These are phyloP conservation scores for Melanotus villosus DNA, from an alignment of 2,888 invertebrate genomes.

Conservation along the genomic window DNA sequence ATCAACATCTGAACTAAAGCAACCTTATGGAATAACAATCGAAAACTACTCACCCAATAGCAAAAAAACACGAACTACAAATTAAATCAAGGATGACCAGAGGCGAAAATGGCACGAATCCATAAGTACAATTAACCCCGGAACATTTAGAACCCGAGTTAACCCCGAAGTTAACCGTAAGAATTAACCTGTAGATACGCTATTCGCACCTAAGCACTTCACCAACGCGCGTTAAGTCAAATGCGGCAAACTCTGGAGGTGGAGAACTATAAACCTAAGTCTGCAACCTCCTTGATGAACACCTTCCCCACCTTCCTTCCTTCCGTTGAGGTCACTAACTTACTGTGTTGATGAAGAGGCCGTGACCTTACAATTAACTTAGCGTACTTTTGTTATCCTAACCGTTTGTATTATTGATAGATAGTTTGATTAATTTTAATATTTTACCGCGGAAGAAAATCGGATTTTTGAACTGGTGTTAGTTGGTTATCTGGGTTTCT, in stretches of 20 bases:
- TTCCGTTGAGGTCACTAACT: conserved; percentile 64
- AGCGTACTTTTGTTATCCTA: not conserved
- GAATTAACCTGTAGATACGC: conserved; percentile 50
- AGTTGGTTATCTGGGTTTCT: too few species aligned
- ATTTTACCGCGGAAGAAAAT: too few species aligned
- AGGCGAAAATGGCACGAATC: conserved; percentile 37
- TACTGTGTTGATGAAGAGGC: conserved; percentile 56
- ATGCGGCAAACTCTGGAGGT: conserved; percentile 41
- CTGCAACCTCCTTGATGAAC: conserved; percentile 46
- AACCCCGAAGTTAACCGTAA: conserved; percentile 32
- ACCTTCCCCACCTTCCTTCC: conserved; percentile 62
- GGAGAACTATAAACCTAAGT: conserved; percentile 47
- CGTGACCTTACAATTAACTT: conserved; percentile 55
- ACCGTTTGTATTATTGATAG: not conserved
- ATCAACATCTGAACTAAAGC: not conserved
- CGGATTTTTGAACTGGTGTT: too few species aligned
- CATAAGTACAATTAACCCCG: conserved; percentile 44
- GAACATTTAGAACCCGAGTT: not conserved
- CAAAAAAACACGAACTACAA: conserved; percentile 5
- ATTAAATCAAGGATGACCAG: not conserved
- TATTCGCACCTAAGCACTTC: conserved; percentile 47
- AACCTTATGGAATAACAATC: not conserved
- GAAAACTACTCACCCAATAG: conserved; percentile 22
- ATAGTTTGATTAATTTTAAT: not conserved
- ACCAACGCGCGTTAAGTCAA: conserved; percentile 43